Evolutionary conservation across 2,888 invertebrate genomes (phyloP).

Genomic region (Hermaeophaga mercurialis): DNA sequence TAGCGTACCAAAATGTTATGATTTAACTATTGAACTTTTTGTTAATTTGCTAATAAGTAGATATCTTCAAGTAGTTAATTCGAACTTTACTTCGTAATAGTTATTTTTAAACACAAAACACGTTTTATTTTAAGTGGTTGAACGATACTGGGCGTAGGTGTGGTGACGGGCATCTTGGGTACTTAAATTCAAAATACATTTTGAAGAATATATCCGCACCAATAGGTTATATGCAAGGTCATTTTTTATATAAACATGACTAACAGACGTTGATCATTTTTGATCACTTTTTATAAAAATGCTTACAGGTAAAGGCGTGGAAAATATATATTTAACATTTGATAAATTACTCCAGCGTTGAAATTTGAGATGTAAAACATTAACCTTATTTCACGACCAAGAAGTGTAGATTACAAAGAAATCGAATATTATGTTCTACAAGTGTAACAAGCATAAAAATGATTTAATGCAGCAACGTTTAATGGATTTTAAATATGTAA

Average conservation of each 20-base stretch:
- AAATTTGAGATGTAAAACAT: too few relatives aligned
- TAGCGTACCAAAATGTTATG: too few relatives aligned
- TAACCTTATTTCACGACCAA: too few relatives aligned
- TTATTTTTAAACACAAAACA: neutral
- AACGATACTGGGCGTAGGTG: neutral
- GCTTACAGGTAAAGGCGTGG: neutral
- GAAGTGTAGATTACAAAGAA: too few relatives aligned
- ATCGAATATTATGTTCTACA: too few relatives aligned
- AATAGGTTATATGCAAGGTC: neutral
- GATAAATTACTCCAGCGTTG: too few relatives aligned
- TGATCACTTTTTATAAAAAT: constrained; percentile 1
- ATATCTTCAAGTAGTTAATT: too few relatives aligned
- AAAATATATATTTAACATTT: neutral
- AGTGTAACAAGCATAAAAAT: too few relatives aligned
- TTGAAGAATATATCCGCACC: neutral
- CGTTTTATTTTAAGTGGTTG: neutral
- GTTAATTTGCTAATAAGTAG: too few relatives aligned
- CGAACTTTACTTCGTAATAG: neutral
- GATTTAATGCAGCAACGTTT: too few relatives aligned
- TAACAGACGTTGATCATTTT: neutral
- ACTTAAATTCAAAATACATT: neutral
- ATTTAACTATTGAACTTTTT: too few relatives aligned
- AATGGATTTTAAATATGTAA: too few relatives aligned
- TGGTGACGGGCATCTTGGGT: neutral
- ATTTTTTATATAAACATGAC: neutral